Evolutionary conservation across 2,888 invertebrate species (phyloP), one percentile per base, ranked within the genome.

Genomic region (Hypolimnas misippus): DNA sequence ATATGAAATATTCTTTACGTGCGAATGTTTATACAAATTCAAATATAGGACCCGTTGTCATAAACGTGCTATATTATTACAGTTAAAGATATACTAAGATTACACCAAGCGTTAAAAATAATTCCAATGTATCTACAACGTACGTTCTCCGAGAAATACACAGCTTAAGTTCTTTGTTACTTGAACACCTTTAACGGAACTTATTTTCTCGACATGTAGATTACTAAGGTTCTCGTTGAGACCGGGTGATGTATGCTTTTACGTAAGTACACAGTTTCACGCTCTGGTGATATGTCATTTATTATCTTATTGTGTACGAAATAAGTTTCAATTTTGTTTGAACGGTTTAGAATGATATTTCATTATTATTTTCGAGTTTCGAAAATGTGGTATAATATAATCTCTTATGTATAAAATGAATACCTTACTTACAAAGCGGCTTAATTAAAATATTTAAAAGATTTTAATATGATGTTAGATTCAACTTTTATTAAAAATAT

Each of bases 171-270:
- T 61, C 50, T 61, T 57, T 62, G 35, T 57, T 58, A 31, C 54
- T 25, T 25, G 40, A 55, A 63, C 58, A 58, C 55, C 51, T 63
- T 58, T 55, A 63, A 58, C 50, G 50, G 33, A 51, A 59, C 56
- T 63, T 66, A 63, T 60, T 63, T 59, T 60, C 59, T 35, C 60
- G 62, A 63, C 65, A 67, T 67, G 63, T 63, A 65, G 65, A 67
- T 65, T 65, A 67, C 57, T 25, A 21, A n/a, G 59, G 59, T 57
- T 65, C 59, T 65, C 42, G 57, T 60, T 40, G 63, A 63, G 49
- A 65, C 65, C 40, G 50, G 17, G 65, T 57, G 62, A 67, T 65
- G 57, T 57, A 62, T 62, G 59, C 46, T 56, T 62, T 57, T 55
- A 33, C 60, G 40, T 64, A 62, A 66, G 52, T 21, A 49, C 49